A percentile compares a stretch with the other conserved stretches of the same genome.
These are phyloP conservation scores for Lytechinus variegatus DNA, from an alignment of 35 echinoderm and acorn worm species.

Conservation along the genomic window DNA sequence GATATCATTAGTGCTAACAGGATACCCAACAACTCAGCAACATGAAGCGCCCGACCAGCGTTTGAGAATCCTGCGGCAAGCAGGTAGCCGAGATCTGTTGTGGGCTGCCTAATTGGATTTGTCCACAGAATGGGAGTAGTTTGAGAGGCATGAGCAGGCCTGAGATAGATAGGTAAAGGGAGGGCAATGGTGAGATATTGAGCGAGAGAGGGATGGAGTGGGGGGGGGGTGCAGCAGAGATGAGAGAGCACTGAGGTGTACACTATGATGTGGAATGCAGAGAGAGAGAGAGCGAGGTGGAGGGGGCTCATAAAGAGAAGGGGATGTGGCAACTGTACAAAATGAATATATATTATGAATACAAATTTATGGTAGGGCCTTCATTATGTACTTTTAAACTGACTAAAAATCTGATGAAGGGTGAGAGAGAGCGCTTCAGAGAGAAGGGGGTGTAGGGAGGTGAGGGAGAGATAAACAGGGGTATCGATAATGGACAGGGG, in stretches of 20 bases:
- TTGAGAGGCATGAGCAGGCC: not conserved
- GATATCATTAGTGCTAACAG: conserved; percentile 12
- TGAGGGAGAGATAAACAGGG: not conserved
- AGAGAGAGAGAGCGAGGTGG: not conserved
- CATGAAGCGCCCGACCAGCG: not conserved
- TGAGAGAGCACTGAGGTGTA: too few species aligned
- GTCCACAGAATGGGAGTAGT: not conserved
- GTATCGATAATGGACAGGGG: not conserved
- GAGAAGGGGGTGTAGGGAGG: not conserved
- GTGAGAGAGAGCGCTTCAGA: too few species aligned
- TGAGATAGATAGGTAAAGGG: not conserved
- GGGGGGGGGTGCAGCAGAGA: too few species aligned
- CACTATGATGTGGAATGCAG: too few species aligned
- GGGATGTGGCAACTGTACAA: too few species aligned
- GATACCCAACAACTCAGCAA: not conserved
- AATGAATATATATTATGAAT: too few species aligned
- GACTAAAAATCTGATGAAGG: too few species aligned
- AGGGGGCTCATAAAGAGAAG: not conserved
- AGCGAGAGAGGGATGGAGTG: too few species aligned
- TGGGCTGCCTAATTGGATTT: conserved; percentile 24
- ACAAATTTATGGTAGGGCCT: too few species aligned
- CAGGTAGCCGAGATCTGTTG: not conserved
- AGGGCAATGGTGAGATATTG: not conserved
- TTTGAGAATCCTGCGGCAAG: conserved; percentile 15
- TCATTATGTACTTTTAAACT: too few species aligned